These are phyloP conservation scores for Corythaeola cristata DNA, from an alignment of 2,113 vertebrate species.

Conservation along the genomic window DNA sequence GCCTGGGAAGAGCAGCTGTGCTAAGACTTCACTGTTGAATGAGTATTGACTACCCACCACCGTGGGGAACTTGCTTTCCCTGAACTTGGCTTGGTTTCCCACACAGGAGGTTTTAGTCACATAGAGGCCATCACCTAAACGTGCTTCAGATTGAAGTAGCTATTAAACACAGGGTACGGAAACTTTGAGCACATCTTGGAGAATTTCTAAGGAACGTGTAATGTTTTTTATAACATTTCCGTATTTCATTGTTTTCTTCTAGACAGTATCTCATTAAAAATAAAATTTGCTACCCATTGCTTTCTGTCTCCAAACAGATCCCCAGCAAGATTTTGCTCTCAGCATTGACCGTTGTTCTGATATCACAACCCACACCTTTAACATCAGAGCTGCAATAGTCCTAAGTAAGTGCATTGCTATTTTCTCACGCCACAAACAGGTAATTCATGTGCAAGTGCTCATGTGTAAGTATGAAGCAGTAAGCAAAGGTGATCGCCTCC, in stretches of 20 bases:
- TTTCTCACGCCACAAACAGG: not conserved
- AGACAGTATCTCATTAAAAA: not conserved
- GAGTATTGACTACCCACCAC: not conserved
- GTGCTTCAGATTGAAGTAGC: not conserved
- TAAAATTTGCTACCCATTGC: not conserved
- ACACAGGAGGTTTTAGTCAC: not conserved
- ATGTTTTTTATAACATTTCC: not conserved
- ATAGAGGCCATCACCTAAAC: not conserved
- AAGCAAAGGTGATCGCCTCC: not conserved
- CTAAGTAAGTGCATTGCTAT: conserved; percentile 71
- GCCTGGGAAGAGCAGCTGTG: not conserved
- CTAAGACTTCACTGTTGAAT: not conserved
- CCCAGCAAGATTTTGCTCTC: conserved; percentile 74
- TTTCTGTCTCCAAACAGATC: conserved; percentile 67
- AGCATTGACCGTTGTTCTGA: conserved; percentile 69
- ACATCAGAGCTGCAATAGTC: conserved; percentile 53
- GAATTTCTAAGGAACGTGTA: not conserved
- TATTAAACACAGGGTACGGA: not conserved
- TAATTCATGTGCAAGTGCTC: not conserved
- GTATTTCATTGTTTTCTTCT: not conserved
- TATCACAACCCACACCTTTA: not conserved
- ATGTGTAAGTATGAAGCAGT: not conserved
- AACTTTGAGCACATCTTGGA: not conserved
- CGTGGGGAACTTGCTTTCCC: not conserved
- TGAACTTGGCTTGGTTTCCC: not conserved